Conservation (phyloP, 2,797 vertebrate species). For the Dicrostonyx torquatus region DNA sequence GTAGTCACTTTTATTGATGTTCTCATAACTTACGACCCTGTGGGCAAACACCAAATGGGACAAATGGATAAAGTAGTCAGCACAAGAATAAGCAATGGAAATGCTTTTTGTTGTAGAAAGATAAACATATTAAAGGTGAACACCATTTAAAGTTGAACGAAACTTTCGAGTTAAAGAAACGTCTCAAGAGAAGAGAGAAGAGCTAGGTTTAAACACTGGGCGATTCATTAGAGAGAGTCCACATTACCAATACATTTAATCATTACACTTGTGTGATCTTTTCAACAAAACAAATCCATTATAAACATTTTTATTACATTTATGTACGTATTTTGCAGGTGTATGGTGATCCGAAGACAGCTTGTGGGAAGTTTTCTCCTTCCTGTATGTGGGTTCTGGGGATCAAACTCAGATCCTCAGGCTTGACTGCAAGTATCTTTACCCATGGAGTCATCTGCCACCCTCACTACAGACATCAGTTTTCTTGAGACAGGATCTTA, state of each 20-base stretch:
- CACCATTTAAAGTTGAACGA: background rate
- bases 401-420: background rate
- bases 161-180: conserved; percentile 44
- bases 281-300: conserved; percentile 9
- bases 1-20: conserved; percentile 87
- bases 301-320: background rate
- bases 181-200: background rate
- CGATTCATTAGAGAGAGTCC: background rate
- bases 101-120: conserved; percentile 5
- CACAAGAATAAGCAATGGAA: conserved; percentile 35
- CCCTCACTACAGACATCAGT: background rate
- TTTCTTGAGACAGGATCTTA: background rate
- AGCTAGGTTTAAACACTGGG: background rate
- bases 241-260: background rate
- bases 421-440: background rate
- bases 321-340: background rate
- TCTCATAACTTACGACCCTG: conserved; percentile 86
- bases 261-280: background rate
- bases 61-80: conserved; percentile 49
- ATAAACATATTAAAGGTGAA: conserved; percentile 1
- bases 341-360: background rate
- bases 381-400: background rate
- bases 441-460: background rate
- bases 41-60: conserved; percentile 62
- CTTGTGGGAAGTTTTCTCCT: background rate